Percentiles rank a stretch among this genome's conserved stretches.
Evolutionary conservation across 2,113 vertebrate genomes (phyloP).

Genomic region (Poeciliopsis turrubarensis): DNA sequence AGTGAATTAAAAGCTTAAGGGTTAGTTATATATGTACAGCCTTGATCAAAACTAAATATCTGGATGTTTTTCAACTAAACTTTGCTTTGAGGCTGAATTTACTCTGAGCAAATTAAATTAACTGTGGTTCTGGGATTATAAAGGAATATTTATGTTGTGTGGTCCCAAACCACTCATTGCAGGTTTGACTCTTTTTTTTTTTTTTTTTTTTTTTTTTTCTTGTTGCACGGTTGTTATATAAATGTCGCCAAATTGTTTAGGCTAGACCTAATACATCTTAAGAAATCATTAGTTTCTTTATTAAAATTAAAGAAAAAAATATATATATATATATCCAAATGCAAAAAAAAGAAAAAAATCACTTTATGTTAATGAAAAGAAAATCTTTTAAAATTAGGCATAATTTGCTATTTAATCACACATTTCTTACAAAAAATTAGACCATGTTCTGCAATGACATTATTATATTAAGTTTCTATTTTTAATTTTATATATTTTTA

Average conservation of each 20-base stretch:
- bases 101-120: too few species aligned
- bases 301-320: not conserved
- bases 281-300: not conserved
- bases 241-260: not conserved
- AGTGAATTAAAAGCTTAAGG: not conserved
- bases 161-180: too few species aligned
- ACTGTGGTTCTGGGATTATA: too few species aligned
- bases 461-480: not conserved
- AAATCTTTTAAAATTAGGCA: not conserved
- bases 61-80: not conserved
- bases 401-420: not conserved
- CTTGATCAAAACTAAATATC: not conserved
- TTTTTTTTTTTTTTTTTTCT: not conserved
- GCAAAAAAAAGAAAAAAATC: not conserved
- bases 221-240: not conserved
- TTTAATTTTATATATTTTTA: not conserved
- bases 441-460: not conserved
- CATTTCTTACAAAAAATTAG: not conserved
- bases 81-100: not conserved
- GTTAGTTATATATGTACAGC: not conserved
- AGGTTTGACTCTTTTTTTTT: not conserved
- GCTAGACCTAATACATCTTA: not conserved
- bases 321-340: not conserved
- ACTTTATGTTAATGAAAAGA: not conserved
- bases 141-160: too few species aligned